Percentiles rank a stretch among this genome's conserved stretches.
Conservation (phyloP, 2,113 vertebrate genomes). For the Rhynchomys soricoides region DNA sequence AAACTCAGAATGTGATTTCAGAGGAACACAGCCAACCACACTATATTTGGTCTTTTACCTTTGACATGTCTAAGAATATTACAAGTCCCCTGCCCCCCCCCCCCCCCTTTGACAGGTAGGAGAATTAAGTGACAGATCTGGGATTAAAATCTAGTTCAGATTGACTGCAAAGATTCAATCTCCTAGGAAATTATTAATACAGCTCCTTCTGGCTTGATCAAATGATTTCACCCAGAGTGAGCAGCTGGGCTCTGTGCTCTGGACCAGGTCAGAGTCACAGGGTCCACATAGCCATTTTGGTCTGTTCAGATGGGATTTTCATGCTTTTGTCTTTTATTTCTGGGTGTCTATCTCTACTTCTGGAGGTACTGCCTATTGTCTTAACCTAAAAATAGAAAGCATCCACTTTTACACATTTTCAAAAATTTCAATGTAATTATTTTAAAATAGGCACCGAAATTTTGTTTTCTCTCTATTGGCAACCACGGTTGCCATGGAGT, state of each 20-base stretch:
- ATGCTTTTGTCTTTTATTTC: not conserved
- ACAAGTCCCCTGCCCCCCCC: not conserved
- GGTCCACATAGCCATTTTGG: not conserved
- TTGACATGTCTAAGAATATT: not conserved
- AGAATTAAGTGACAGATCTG: not conserved
- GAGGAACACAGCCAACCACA: not conserved
- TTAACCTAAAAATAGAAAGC: slow-evolving; percentile 80
- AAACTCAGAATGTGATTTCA: not conserved
- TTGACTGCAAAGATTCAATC: slow-evolving; percentile 8
- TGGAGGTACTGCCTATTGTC: slow-evolving; percentile 77
- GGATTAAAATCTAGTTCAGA: slow-evolving; percentile 30
- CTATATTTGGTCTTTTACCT: not conserved
- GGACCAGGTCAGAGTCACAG: not conserved
- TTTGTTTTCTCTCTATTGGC: slow-evolving; percentile 87
- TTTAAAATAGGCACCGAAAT: slow-evolving; percentile 88
- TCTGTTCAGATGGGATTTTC: not conserved
- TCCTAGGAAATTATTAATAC: slow-evolving; percentile 33
- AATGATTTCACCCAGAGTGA: not conserved
- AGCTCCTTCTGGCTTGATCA: not conserved
- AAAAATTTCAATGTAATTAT: slow-evolving; percentile 83
- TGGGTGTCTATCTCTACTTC: slow-evolving; percentile 50
- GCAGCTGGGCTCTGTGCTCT: not conserved
- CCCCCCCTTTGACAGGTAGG: not conserved
- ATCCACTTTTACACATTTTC: slow-evolving; percentile 82
- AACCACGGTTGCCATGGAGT: slow-evolving; percentile 89